Evolutionary conservation across 2,888 invertebrate species (phyloP).

Genomic region (Lithophane leautieri): DNA sequence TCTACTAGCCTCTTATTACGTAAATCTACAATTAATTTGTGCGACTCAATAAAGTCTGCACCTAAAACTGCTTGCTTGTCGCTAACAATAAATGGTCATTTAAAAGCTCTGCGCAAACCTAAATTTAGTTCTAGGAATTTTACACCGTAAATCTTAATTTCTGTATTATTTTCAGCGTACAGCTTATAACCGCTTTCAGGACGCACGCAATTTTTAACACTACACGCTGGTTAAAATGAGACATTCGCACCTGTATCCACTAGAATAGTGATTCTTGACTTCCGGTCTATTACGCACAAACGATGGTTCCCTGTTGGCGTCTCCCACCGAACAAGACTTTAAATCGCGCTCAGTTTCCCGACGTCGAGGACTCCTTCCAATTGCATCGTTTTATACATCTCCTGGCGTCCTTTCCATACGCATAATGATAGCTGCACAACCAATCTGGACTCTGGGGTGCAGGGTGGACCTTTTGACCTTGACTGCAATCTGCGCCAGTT

Average conservation of each 20-base stretch:
- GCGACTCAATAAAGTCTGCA: not conserved
- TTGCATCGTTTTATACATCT: too few species aligned
- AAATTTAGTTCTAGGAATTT: not conserved
- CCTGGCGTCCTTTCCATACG: too few species aligned
- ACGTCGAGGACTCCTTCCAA: too few species aligned
- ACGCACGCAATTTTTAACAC: not conserved
- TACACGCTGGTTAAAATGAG: not conserved
- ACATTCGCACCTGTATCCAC: too few species aligned
- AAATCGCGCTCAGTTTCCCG: too few species aligned
- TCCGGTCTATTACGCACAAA: not conserved
- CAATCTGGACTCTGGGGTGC: too few species aligned
- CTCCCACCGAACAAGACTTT: not conserved
- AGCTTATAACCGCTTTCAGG: not conserved
- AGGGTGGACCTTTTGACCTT: too few species aligned
- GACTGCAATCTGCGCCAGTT: too few species aligned
- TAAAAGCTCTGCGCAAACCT: conserved; percentile 1
- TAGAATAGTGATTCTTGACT: not conserved
- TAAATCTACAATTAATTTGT: not conserved
- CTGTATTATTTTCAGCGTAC: not conserved
- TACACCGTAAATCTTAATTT: not conserved
- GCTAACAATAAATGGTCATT: not conserved
- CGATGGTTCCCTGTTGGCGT: not conserved
- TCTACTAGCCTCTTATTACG: not conserved
- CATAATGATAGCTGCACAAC: too few species aligned
- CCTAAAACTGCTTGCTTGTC: not conserved